Evolutionary conservation across 2,888 invertebrate genomes (phyloP).

Genomic region (Caenorhabditis sp.): DNA sequence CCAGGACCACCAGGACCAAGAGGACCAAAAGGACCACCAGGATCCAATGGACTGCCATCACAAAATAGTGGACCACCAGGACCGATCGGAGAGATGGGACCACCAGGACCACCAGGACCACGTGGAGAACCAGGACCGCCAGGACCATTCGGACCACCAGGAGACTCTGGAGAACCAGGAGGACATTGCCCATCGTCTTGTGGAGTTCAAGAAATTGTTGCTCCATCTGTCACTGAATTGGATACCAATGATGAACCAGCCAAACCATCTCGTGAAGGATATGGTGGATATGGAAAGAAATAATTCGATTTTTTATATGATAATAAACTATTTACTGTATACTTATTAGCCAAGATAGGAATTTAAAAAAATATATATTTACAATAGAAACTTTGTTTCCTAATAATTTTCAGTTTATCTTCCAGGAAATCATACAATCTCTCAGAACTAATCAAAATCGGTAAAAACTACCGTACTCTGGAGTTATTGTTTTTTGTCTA

Average conservation of each 20-base stretch:
- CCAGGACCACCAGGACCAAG: constrained; percentile 68
- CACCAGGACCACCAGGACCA: constrained; percentile 67
- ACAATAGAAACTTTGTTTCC: too few relatives aligned
- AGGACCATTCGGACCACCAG: constrained; percentile 69
- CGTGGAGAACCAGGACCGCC: constrained; percentile 66
- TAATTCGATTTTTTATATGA: constrained; percentile 7
- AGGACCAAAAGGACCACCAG: constrained; percentile 69
- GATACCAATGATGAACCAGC: constrained; percentile 47
- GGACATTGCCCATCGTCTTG: constrained; percentile 70
- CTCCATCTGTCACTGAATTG: constrained; percentile 64
- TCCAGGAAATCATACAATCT: too few relatives aligned
- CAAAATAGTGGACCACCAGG: constrained; percentile 69
- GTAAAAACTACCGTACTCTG: too few relatives aligned
- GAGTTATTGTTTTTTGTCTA: too few relatives aligned
- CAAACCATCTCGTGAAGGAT: constrained; percentile 29
- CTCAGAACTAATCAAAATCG: too few relatives aligned
- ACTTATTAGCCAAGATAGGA: too few relatives aligned
- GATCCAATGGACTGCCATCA: constrained; percentile 68
- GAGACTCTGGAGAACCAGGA: constrained; percentile 68
- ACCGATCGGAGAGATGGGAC: constrained; percentile 62
- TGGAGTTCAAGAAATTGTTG: constrained; percentile 70
- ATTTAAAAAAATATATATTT: too few relatives aligned
- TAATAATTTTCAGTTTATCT: too few relatives aligned
- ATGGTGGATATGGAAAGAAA: constrained; percentile 49
- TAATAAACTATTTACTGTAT: too few relatives aligned